phyloP scores from a whole-genome alignment of 2,797 vertebrate genomes.

The Hydrolagus colliei region DNA sequence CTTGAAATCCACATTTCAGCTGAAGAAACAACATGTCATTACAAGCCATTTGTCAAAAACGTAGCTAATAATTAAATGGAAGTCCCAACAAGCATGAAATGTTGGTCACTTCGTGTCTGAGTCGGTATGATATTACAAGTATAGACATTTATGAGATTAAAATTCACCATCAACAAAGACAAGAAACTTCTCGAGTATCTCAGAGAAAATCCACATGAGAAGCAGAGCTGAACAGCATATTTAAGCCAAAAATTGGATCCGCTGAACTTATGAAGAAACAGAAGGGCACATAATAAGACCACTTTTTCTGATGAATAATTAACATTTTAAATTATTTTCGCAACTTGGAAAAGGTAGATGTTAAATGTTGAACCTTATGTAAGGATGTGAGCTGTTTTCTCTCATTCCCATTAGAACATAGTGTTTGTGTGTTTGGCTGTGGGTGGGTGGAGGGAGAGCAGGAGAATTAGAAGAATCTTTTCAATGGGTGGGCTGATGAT shows the following conservation, averaged over 20 bases:
- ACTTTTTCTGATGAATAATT: neutral
- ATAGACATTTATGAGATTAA: constrained; percentile 21
- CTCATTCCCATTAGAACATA: too few species aligned
- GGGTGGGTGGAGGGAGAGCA: too few species aligned
- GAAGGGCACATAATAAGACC: neutral
- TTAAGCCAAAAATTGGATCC: constrained; percentile 8
- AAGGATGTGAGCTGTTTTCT: too few species aligned
- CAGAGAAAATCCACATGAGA: constrained; percentile 17
- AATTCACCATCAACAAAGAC: constrained; percentile 22
- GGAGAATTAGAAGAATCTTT: too few species aligned
- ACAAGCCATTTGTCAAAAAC: neutral
- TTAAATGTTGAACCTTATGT: too few species aligned
- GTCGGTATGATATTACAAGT: constrained; percentile 27
- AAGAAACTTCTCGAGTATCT: constrained; percentile 23
- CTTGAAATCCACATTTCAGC: neutral
- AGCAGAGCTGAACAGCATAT: constrained; percentile 9
- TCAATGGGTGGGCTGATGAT: too few species aligned
- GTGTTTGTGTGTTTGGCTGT: too few species aligned
- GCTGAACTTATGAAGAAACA: constrained; percentile 19
- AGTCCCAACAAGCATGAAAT: constrained; percentile 18
- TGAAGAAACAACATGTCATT: neutral
- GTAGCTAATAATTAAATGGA: neutral
- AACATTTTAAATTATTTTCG: constrained; percentile 25
- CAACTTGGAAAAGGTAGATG: neutral
- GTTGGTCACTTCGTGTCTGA: neutral